Evolutionary conservation across 2,113 vertebrate species (phyloP).

Genomic region (Mustelus asterias): DNA sequence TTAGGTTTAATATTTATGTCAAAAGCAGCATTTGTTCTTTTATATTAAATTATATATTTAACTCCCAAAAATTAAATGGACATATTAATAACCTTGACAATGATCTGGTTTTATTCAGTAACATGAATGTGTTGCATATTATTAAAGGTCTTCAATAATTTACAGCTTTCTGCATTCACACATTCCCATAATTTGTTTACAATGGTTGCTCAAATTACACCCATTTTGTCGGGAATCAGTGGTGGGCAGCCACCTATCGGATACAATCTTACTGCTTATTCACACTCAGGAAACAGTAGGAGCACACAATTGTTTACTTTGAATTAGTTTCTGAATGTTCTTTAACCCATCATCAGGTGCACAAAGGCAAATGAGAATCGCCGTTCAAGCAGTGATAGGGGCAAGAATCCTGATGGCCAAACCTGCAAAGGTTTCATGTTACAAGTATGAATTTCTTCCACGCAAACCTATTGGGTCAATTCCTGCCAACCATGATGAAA

Average conservation of each 20-base stretch:
- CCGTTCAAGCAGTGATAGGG: not conserved
- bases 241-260: not conserved
- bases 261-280: not conserved
- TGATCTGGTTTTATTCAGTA: not conserved
- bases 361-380: not conserved
- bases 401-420: not conserved
- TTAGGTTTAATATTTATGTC: not conserved
- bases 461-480: not conserved
- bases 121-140: not conserved
- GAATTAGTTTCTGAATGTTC: constrained; percentile 4
- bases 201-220: constrained; percentile 22
- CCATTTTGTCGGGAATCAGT: not conserved
- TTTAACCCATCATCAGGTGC: not conserved
- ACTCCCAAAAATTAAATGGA: not conserved
- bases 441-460: not conserved
- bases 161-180: not conserved
- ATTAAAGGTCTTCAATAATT: not conserved
- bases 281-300: not conserved
- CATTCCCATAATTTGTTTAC: not conserved
- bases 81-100: not conserved
- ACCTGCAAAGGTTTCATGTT: not conserved
- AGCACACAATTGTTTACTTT: not conserved
- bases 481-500: not conserved
- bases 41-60: not conserved
- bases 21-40: not conserved